phyloP scores from a whole-genome alignment of 2,888 invertebrate genomes.

The Prosopocoilus inquinatus region DNA sequence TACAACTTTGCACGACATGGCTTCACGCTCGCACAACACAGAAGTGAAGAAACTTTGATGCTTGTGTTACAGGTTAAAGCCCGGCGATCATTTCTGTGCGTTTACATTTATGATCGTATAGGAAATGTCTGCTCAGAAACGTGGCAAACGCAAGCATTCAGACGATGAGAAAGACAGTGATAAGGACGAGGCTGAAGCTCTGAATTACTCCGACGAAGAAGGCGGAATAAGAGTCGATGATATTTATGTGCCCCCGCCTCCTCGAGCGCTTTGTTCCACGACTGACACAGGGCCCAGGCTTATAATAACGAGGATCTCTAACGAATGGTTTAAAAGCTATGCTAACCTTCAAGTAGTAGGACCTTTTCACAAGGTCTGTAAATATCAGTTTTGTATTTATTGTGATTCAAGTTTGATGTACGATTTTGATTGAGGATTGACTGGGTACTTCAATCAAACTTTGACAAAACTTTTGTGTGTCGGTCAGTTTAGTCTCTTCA shows the following conservation, averaged over 20 bases:
- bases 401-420: not conserved
- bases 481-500: too few species aligned
- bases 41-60: too few species aligned
- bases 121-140: not conserved
- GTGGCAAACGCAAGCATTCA: conserved; percentile 12
- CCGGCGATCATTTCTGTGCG: too few species aligned
- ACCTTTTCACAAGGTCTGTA: conserved; percentile 88
- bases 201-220: conserved; percentile 56
- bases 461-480: too few species aligned
- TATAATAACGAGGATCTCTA: conserved; percentile 87
- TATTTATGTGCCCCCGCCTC: conserved; percentile 80
- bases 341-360: conserved; percentile 81
- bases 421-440: conserved; percentile 5
- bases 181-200: conserved; percentile 27
- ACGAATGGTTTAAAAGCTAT: conserved; percentile 96
- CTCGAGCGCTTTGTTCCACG: conserved; percentile 67
- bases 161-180: conserved; percentile 17
- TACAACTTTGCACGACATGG: too few species aligned
- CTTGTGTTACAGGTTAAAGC: too few species aligned
- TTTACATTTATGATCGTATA: too few species aligned
- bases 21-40: too few species aligned
- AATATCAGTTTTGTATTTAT: too few species aligned
- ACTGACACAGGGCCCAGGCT: conserved; percentile 79
- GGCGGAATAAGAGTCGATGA: conserved; percentile 75
- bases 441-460: too few species aligned